These are phyloP conservation scores for Polydrusus tereticollis DNA, from an alignment of 2,888 invertebrate species.

Conservation along the genomic window DNA sequence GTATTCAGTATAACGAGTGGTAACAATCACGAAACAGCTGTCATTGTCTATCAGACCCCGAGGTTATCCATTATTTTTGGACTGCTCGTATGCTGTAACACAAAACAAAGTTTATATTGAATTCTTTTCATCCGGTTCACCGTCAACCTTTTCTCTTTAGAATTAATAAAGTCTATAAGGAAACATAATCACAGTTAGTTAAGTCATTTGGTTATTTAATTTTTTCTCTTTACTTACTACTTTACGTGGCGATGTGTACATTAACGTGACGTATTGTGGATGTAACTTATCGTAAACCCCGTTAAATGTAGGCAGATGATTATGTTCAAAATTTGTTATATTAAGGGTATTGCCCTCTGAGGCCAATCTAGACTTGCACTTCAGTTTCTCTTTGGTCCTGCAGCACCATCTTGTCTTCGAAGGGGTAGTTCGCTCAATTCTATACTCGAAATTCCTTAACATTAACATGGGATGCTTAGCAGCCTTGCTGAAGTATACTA, in stretches of 20 bases:
- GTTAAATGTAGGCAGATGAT: conserved; percentile 41
- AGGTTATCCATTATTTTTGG: too few species aligned
- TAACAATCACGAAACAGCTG: too few species aligned
- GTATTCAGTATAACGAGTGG: too few species aligned
- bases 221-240: not conserved
- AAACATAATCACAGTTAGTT: not conserved
- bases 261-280: conserved; percentile 15
- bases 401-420: conserved; percentile 51
- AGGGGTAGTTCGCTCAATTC: conserved; percentile 44
- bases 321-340: conserved; percentile 47
- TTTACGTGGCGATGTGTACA: not conserved
- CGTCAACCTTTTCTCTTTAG: too few species aligned
- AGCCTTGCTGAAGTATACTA: conserved; percentile 50
- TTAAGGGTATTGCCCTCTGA: conserved; percentile 48
- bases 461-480: conserved; percentile 52
- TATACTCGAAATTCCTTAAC: conserved; percentile 47
- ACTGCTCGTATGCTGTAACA: too few species aligned
- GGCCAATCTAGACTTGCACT: conserved; percentile 52
- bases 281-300: conserved; percentile 29
- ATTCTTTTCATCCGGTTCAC: too few species aligned
- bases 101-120: too few species aligned
- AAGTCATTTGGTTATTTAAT: not conserved
- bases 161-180: not conserved
- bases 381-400: conserved; percentile 45
- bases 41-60: too few species aligned